These are phyloP conservation scores for Ammodytes dubius DNA, from an alignment of 2,113 vertebrate genomes.

Conservation along the genomic window DNA sequence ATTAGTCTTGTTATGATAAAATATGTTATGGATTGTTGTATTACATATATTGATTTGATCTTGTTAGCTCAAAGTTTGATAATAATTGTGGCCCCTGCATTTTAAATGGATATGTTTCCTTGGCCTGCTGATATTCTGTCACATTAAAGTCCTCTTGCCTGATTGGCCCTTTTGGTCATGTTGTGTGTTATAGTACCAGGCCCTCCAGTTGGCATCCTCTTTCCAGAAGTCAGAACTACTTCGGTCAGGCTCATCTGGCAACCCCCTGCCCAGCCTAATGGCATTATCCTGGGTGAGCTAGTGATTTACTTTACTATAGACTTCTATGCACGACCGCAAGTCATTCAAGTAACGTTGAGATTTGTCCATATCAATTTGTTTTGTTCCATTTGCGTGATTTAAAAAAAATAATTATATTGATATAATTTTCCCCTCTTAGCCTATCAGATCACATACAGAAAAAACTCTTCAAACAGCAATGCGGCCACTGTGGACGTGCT, in stretches of 20 bases:
- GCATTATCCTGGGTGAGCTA: slow-evolving; percentile 94
- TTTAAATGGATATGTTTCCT: not conserved
- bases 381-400: too few species aligned
- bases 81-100: too few species aligned
- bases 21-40: too few species aligned
- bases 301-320: not conserved
- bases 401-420: not conserved
- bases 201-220: slow-evolving; percentile 94
- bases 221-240: slow-evolving; percentile 95
- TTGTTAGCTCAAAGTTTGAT: too few species aligned
- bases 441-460: slow-evolving; percentile 94
- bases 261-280: slow-evolving; percentile 92
- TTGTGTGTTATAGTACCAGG: slow-evolving; percentile 88
- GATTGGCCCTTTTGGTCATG: not conserved
- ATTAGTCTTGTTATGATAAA: not conserved
- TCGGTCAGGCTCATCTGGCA: slow-evolving; percentile 96
- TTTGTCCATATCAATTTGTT: too few species aligned
- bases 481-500: slow-evolving; percentile 89
- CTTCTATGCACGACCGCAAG: not conserved
- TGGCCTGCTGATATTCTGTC: not conserved
- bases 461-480: slow-evolving; percentile 89
- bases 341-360: too few species aligned
- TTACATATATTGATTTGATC: too few species aligned
- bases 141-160: not conserved
- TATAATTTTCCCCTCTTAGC: slow-evolving; percentile 77